Percentiles rank a stretch among this genome's conserved stretches.
phyloP scores from a whole-genome alignment of 2,113 vertebrate species.

The Gracilinanus agilis region DNA sequence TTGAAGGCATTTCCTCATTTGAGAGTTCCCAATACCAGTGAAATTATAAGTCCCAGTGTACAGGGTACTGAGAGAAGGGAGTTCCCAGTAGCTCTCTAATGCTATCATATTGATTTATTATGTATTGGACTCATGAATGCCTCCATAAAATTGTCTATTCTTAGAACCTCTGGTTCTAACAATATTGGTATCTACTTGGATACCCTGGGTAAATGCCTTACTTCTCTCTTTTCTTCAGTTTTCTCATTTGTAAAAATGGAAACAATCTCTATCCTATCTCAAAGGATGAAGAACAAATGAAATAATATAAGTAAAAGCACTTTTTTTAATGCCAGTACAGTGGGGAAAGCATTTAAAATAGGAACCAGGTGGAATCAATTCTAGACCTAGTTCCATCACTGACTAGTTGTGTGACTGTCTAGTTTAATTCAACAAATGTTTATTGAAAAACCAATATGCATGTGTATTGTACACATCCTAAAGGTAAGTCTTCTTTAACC shows the following conservation, averaged over 20 bases:
- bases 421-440: not conserved
- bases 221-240: not conserved
- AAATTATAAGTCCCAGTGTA: not conserved
- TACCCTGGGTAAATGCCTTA: not conserved
- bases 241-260: not conserved
- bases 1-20: not conserved
- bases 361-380: not conserved
- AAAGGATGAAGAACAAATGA: not conserved
- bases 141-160: not conserved
- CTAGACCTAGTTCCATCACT: not conserved
- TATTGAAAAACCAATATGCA: not conserved
- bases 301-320: not conserved
- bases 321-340: not conserved
- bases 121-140: not conserved
- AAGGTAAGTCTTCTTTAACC: not conserved
- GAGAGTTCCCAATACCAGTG: not conserved
- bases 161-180: too few relatives aligned
- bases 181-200: rapidly evolving
- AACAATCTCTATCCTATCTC: not conserved
- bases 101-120: not conserved
- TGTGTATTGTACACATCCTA: not conserved
- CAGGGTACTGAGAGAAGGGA: too few relatives aligned
- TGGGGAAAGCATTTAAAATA: not conserved
- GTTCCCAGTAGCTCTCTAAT: not conserved
- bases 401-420: not conserved